These are phyloP conservation scores for Todiramphus chloris DNA, from an alignment of 2,113 vertebrate species.

Conservation along the genomic window DNA sequence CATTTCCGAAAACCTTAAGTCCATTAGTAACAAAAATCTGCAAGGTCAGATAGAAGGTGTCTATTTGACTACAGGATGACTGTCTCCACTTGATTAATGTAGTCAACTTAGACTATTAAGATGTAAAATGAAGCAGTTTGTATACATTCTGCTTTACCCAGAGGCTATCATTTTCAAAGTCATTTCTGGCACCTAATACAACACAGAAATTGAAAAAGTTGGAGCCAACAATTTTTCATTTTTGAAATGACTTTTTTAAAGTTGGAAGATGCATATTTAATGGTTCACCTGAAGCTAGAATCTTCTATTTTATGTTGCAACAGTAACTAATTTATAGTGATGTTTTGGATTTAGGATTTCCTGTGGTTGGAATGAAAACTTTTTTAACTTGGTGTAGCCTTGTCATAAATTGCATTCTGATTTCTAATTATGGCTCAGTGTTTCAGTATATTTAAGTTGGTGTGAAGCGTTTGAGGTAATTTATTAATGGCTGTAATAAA, in stretches of 20 bases:
- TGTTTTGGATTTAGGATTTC: conserved; percentile 20
- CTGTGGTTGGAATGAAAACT: background rate
- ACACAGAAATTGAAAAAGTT: conserved; percentile 50
- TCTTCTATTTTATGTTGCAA: conserved; percentile 32
- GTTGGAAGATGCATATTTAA: conserved; percentile 55
- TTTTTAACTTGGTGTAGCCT: background rate
- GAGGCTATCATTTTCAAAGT: conserved; percentile 51
- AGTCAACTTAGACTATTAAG: conserved; percentile 13
- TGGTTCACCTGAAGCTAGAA: conserved; percentile 29
- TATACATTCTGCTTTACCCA: conserved; percentile 46
- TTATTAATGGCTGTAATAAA: background rate
- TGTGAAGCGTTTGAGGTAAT: background rate
- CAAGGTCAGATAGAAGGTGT: background rate
- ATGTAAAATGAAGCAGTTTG: conserved; percentile 63
- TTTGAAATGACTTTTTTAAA: conserved; percentile 50
- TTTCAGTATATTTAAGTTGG: background rate
- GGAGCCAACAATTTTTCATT: conserved; percentile 48
- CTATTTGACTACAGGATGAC: background rate
- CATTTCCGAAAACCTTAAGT: background rate
- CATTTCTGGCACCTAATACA: conserved; percentile 29
- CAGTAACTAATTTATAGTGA: conserved; percentile 43
- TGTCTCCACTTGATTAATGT: conserved; percentile 38
- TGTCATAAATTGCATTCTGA: conserved; percentile 1
- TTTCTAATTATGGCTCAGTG: background rate
- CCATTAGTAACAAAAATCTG: background rate